Base-by-base conservation (phyloP, 2,113 vertebrate species). In the Lota lota region DNA sequence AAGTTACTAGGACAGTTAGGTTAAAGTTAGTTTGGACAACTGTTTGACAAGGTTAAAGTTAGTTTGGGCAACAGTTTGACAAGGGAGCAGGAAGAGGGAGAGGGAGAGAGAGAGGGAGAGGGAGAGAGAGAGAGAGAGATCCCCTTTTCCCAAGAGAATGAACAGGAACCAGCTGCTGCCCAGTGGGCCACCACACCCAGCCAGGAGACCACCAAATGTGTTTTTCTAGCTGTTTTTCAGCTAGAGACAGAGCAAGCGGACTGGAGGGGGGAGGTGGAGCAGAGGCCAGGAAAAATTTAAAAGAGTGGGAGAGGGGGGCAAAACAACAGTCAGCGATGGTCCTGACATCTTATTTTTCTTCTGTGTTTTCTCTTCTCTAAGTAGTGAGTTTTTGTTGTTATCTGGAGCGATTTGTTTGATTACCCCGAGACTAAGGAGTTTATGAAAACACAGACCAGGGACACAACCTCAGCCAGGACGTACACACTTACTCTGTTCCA, bases 151-250 rank as follows among this genome's bases (percentile, higher is more conserved):
- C 69, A 24, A 63, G 77, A 89, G 84, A 70, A 84, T 84, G 81
- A 88, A 87, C 88, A 89, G 81, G 84, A 87, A 87, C 69, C 90
- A 92, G 88, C 90, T 92, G 88, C 76, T 81, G 78, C 84, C 76
- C 86, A 50, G 61, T 83, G 77, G 78, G 86, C 78, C 75, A 61
- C 88, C 90, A 90, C 90, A 88, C 89, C 89, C 90, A 84, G 76
- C 76, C 7, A 78, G 72, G 83, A 88, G 81, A 80, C 81, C 74
- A 68, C 12, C 40, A 47, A 47, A 56, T 81, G 79, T 88, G 87
- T 91, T 90, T 78, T 88, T 83, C 63, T 84, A 88, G 83, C 88
- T 90, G 85, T 73, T 75, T 73, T 89, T 84, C 80, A 79, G 60
- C 21, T 16, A 64, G 63, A 56, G 53, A 4, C 5, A 1, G 53